Evolutionary conservation across 2,888 invertebrate genomes (phyloP).

Genomic region (Andrena hattorfiana): DNA sequence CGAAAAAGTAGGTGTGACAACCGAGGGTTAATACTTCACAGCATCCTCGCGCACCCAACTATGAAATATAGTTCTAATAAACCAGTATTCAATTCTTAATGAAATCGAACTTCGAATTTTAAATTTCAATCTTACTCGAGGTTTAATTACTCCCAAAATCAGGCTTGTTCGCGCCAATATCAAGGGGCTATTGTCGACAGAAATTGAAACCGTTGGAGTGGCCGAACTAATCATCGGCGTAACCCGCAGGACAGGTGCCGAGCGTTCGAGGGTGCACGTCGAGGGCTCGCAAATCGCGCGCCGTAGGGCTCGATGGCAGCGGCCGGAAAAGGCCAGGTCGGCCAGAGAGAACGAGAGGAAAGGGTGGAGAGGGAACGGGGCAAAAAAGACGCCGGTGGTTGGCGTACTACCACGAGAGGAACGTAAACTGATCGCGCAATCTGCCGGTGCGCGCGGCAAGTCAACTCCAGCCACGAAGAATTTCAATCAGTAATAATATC

Average conservation of each 20-base stretch:
- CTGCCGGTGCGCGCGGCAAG: conserved; percentile 75
- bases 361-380: conserved; percentile 1
- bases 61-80: no score
- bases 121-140: background rate
- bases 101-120: no score
- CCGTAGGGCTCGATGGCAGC: conserved; percentile 4
- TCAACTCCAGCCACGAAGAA: conserved; percentile 75
- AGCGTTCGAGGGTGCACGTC: conserved; percentile 30
- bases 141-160: background rate
- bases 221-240: conserved; percentile 23
- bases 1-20: no score
- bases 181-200: background rate
- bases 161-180: background rate
- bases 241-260: conserved; percentile 49
- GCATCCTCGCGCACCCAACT: no score
- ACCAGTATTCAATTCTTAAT: no score
- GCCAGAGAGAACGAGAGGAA: conserved; percentile 19
- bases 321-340: conserved; percentile 12
- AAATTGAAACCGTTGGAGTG: conserved; percentile 9
- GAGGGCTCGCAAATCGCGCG: conserved; percentile 30
- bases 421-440: conserved; percentile 76
- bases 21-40: no score
- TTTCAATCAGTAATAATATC: conserved; percentile 77
- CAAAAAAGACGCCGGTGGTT: conserved; percentile 46
- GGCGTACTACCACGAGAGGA: conserved; percentile 71